Conservation (phyloP, 1,140 invertebrate genomes). For the Drosophila rhopaloa region DNA sequence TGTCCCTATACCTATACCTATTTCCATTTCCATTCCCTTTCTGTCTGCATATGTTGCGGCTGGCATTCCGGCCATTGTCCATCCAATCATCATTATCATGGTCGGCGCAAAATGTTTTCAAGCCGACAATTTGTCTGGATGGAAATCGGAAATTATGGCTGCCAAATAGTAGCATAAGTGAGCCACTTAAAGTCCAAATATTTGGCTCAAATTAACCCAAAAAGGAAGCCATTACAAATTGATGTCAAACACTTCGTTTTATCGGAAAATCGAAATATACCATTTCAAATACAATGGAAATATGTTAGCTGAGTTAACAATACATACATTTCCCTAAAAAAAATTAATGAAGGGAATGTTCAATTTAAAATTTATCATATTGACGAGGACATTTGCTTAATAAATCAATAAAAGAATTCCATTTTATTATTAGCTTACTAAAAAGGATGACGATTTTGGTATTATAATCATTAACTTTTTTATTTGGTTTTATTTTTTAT, state of each 20-base stretch:
- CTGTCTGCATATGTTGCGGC: slow-evolving; percentile 16
- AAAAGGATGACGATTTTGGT: too few species aligned
- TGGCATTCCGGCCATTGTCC: slow-evolving; percentile 29
- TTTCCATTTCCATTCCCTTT: not conserved
- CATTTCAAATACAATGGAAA: too few species aligned
- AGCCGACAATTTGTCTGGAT: slow-evolving; percentile 20
- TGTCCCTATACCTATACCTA: not conserved
- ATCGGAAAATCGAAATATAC: too few species aligned
- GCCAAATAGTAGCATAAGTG: slow-evolving; percentile 8
- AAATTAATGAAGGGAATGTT: too few species aligned
- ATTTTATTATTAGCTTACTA: too few species aligned
- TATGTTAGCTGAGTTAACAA: too few species aligned
- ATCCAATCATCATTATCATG: slow-evolving; percentile 11
- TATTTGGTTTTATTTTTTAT: too few species aligned
- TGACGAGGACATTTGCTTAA: too few species aligned
- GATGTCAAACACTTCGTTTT: not conserved
- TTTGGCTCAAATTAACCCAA: not conserved
- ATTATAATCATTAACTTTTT: too few species aligned
- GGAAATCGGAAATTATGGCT: slow-evolving; percentile 10
- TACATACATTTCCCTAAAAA: too few species aligned
- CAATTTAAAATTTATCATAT: too few species aligned
- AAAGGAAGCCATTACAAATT: not conserved
- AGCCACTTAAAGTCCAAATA: slow-evolving; percentile 18
- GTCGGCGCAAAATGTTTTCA: not conserved
- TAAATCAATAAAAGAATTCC: too few species aligned